Evolutionary conservation across 2,888 invertebrate species (phyloP), one percentile per base, ranked within the genome.

Genomic region (Tryphoninae sp.): DNA sequence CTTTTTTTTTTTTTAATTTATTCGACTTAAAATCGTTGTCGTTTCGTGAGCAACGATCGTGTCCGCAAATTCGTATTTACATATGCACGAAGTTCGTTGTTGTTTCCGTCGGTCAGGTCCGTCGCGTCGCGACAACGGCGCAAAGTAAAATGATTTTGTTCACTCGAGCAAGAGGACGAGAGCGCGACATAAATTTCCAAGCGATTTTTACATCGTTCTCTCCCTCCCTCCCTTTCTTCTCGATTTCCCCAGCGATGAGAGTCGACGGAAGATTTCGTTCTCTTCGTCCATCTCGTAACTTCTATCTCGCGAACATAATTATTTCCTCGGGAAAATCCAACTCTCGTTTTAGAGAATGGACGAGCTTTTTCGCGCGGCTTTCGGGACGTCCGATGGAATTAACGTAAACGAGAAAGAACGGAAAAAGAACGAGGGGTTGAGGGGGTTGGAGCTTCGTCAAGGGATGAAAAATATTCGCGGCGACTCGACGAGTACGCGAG

Each of bases 281-380:
- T 53, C 19, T 19, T 19, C 19, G 19, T 19, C 19, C 19, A 19
- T 19, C 26, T 26, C 26, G 26, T 26, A 26, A 3, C 53, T 16
- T 16, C 49, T 58, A 42, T 75, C 58, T 22, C 4, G 11, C 73
- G 49, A 42, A 51, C 59, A 26, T 19, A 33, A 53, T 64, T 23
- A 16, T 64, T 22, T 42, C 19, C 58, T 53, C 13, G 59, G 33
- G 33, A 74, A 62, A 77, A 22, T 62, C 69, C 53, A 33, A 33
- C 40, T 40, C 78, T 81, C 51, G 53, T 69, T 68, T 53, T 6
- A 6, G 33, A 45, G 65, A 74, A 69, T 19, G 33, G 53, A 40
- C 19, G 22, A 67, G 67, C 53, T 58, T 23, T 33, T 49, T 55
- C 49, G 23, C 19, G 61, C 40, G 45, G 45, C 45, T 45, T 13